Base-by-base conservation (phyloP, 2,113 vertebrate genomes). In the Tauraco erythrolophus region DNA sequence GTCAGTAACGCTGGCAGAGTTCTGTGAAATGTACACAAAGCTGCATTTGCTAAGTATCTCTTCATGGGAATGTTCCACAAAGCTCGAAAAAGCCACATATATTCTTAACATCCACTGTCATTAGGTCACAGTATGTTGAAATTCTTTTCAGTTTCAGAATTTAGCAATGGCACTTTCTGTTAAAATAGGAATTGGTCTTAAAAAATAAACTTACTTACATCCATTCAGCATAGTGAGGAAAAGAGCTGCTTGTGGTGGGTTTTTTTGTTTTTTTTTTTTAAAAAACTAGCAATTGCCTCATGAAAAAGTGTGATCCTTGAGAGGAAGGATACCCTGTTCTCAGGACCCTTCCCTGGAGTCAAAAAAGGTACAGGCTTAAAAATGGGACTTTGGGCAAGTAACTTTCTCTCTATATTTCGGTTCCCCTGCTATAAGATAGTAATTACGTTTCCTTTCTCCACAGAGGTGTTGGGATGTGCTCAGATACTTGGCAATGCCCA, bases 11-110 rank as follows among this genome's bases (percentile, higher is more conserved):
- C 89, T 94, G 91, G 88, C 90, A 92, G 78, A 88, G 91, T 98
- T 97, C 94, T 97, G 96, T 98, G 97, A 98, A 97, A 98, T 94
- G 97, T 97, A 96, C 96, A 97, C 97, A 98, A 97, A 98, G 86
- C 97, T 97, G 97, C 95, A 94, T 98, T 97, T 96, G 95, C 94
- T 84, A 70, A 97, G 94, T 89, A 91, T 95, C 77, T 96, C 87
- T 97, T 97, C 94, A 95, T 95, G 96, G 92, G 95, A 97, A 97
- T 92, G 88, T 89, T 95, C 92, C 92, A 94, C 86, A 96, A 85
- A 95, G 92, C 91, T 92, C 41, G 19, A 87, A 70, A 97, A 97
- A 94, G 56, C 92, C 78, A 84, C 83, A 45, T 88, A 74, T 50
- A 78, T 45, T 96, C 93, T 91, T 84, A 91, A 86, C 92, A 94